Base-by-base conservation (phyloP, 2,113 vertebrate genomes). In the Merops nubicus region DNA sequence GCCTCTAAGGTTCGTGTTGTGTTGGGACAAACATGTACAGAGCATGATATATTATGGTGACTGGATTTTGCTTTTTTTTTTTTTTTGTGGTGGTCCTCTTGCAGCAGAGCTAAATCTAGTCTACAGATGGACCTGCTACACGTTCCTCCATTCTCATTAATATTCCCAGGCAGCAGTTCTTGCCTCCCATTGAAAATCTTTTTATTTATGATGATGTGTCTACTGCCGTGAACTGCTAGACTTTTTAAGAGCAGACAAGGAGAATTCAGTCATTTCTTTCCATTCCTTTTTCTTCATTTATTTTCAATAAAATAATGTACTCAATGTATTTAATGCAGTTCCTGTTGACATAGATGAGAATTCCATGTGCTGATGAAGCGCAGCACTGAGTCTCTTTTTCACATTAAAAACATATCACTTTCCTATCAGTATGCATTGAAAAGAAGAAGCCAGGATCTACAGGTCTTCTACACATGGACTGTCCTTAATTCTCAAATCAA, bases 321-420 rank as follows among this genome's bases (percentile, higher is more conserved):
- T 91, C 20, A 40, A 11, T 72, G 56, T 63, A 91, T 92, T 92
- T 88, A 91, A 51, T 51, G 75, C 86, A 92, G 33, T 88, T 94
- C 86, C 74, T 95, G 28, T 95, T 96, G 91, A 86, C 74, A 22
- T 77, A 89, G 91, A 97, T 95, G 95, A 92, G 94, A 97, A 95
- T 96, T 96, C 95, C 94, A 90, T 95, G 83, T 93, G 91, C 68
- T 91, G 93, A 92, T 92, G 91, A 97, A 96, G 94, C 96, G 93
- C 94, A 97, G 92, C 89, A 64, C 89, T 51, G 62, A 73, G 82
- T 64, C 63, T 90, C 94, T 97, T 91, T 94, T 96, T 95, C 81
- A 91, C 91, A 95, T 96, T 96, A 97, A 93, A 82, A 93, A 95
- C 90, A 81, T 82, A 88, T 92, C 85, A 74, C 77, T 95, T 93